Evolutionary conservation across 2,888 invertebrate species (phyloP), one percentile per base, ranked within the genome.

Genomic region (Eumerus sabulonum): DNA sequence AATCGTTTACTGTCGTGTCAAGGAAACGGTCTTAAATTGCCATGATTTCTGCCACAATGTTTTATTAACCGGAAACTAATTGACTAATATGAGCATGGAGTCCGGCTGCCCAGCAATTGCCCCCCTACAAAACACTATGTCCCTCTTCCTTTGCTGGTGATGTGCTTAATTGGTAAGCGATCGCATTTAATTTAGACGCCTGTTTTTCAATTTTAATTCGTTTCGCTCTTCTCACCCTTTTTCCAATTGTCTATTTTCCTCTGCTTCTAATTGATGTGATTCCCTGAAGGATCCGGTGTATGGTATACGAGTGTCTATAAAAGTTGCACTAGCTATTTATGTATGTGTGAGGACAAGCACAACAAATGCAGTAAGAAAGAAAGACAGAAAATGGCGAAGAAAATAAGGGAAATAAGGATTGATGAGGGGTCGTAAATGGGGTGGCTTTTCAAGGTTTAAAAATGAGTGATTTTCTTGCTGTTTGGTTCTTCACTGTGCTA

Each of bases 61-160:
- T 71, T 71, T 71, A 76, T 71, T 71, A 66, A 71, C 56, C 71
- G 76, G 76, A 76, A 76, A 76, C 71, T 76, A 76, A 71, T 76
- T 76, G 71, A 40, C 60, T 71, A 71, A 66, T 66, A 66, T 62
- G 56, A 11, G 53, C 44, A 47, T 53, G 35, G 38, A 47, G 13
- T 11, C 16, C 14, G 38, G 19, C 13, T 35, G 54, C 9, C 38
- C 7, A 45, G 36, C 36, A 27, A 12, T 14, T 18, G 17, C 36
- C 27, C 2, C 35, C 27, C 7, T 42, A 19, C n/a, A n/a, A n/a
- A n/a, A n/a, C n/a, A n/a, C n/a, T n/a, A n/a, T n/a, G n/a, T n/a
- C n/a, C n/a, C n/a, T n/a, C n/a, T n/a, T n/a, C n/a, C 42, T 54
- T 18, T n/a, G 57, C 2, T 27, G 48, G 27, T 56, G 60, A 59